Base-by-base conservation (phyloP, 1,140 invertebrate genomes). In the Zaprionus africanus region DNA sequence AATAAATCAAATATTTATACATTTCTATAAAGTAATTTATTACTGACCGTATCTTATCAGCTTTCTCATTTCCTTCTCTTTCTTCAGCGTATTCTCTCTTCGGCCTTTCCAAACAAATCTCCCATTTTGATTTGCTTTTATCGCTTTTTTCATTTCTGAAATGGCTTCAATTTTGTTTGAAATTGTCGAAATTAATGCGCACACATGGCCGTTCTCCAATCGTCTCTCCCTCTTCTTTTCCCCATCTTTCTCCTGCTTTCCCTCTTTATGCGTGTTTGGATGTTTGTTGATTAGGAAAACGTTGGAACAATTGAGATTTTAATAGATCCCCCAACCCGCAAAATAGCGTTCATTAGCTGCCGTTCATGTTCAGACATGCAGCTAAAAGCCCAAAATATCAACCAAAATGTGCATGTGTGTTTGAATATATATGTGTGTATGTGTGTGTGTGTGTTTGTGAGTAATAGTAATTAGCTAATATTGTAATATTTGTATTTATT, bases 161-260 rank as follows among this genome's bases (percentile, higher is more conserved):
- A 57, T 38, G 64, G 17, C 57, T 26, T 62, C 24, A 63, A 63
- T 63, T 63, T 71, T 56, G 51, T 71, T 71, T 62, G 49, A 28
- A 63, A 71, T 63, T 57, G 49, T 62, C 26, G 36, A 63, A 71
- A 71, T 71, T 71, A 71, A 71, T 71, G 68, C 68, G 60, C 68
- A 71, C 68, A 71, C 68, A 71, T 71, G 68, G 68, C 60, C 28
- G 5, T 17, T 26, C 5, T 64, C 46, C 19, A 12, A 13, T 12
- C 46, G 9, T 51, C 46, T 49, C 9, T 51, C 4, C 11, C 46
- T 22, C 46, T 43, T 17, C 41, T 34, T 34, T 11, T 19, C 24
- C 36, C 46, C 36, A 7, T 53, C 31, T 17, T 26, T 46, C 53
- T 38, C 31, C 19, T 51, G 19, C 31, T 34, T 19, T 54, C 19